Evolutionary conservation across 2,888 invertebrate genomes (phyloP), one percentile per base, ranked within the genome.

Genomic region (Meteorus colon): DNA sequence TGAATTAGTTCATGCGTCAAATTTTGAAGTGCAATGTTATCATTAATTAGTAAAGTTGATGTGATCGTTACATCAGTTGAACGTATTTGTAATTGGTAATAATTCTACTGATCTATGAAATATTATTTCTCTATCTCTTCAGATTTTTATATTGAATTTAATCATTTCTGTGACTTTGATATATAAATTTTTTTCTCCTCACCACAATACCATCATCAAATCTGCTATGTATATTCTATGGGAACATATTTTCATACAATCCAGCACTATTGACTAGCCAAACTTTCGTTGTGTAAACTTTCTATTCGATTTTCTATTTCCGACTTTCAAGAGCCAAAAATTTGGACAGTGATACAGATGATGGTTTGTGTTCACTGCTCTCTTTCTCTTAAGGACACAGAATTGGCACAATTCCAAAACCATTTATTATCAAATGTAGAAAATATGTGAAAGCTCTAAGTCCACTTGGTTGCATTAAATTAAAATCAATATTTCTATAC

Each of bases 391-490:
- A 29, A 60, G 0, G 59, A 2, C 59, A 70, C 24, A 8, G 16
- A 29, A 45, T 71, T 71, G 71, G 71, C 62, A 16, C 12, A 4
- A 29, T 27, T 71, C 62, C 71, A 62, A 71, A 27, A 29, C 60
- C 45, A 34, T 59, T 34, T 37, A 62, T 45, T 60, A 27, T 41
- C 62, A 10, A 4, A 45, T 14, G 41, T 41, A 37, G 27, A 66
- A 60, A 71, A 27, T 62, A 37, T 37, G 62, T 41, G 60, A 71
- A 71, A 71, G 71, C 71, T 60, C 41, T 62, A 62, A 60, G 41
- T n/a, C 48, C n/a, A 48, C 16, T n/a, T n/a, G 48, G n/a, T 48
- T 1, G 14, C 48, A n/a, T 48, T 4, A n/a, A 4, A 16, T 48
- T 48, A 4, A 48, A 48, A 1, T n/a, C 48, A 16, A 48, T 48